phyloP scores from a whole-genome alignment of 2,888 invertebrate species.

The Merodon equestris region DNA sequence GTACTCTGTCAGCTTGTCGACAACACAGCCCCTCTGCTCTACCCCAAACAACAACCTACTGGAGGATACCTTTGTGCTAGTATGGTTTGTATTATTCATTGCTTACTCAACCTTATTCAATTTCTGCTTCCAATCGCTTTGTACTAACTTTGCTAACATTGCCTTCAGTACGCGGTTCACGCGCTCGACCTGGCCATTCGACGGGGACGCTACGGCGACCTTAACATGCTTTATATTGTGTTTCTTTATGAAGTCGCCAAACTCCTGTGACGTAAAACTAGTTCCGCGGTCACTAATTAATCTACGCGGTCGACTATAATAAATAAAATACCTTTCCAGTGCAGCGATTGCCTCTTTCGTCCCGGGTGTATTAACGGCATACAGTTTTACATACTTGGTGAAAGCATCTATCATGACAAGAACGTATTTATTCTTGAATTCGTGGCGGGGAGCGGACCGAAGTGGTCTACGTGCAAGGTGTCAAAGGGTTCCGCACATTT shows the following conservation, averaged over 20 bases:
- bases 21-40: too few relatives aligned
- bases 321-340: background rate
- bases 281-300: slow-evolving; percentile 4
- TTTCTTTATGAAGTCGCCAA: slow-evolving; percentile 2
- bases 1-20: too few relatives aligned
- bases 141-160: slow-evolving; percentile 1
- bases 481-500: too few relatives aligned
- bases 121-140: background rate
- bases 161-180: background rate
- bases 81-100: background rate
- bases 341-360: slow-evolving; percentile 3
- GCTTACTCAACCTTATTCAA: background rate
- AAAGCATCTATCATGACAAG: too few relatives aligned
- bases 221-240: background rate
- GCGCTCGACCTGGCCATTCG: slow-evolving; percentile 5
- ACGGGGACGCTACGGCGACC: background rate
- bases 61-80: background rate
- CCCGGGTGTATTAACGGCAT: too few relatives aligned
- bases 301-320: background rate
- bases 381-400: too few relatives aligned
- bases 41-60: too few relatives aligned
- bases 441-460: too few relatives aligned
- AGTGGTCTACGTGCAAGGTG: too few relatives aligned
- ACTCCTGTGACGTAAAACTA: slow-evolving; percentile 6
- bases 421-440: too few relatives aligned